Evolutionary conservation across 2,888 invertebrate genomes (phyloP), one percentile per base, ranked within the genome.

Genomic region (Erebia aethiops): DNA sequence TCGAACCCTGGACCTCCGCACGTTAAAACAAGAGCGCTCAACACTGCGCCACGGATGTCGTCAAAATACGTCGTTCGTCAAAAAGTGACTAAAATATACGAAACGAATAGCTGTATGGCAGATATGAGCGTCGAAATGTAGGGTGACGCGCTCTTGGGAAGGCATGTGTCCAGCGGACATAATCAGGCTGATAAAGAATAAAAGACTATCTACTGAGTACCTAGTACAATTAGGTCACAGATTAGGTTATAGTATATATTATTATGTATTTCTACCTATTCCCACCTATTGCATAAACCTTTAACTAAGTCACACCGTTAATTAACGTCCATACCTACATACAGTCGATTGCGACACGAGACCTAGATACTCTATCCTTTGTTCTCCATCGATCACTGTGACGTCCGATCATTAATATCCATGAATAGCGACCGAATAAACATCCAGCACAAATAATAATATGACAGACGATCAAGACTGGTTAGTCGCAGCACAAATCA

Each of bases 351-450:
- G 73, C 67, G 68, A 69, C 69, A 69, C 67, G 67, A 74, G 73
- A 74, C 61, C 73, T 76, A 71, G 75, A 76, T 77, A 73, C 71
- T 73, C 66, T 69, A 69, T 74, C 74, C 73, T 75, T 76, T 76
- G 73, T 75, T 75, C 73, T 74, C 72, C 73, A 77, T 77, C 76
- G 71, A 77, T 77, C 77, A 75, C 66, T 64, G 71, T 72, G 74
- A 76, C 77, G 65, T 60, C 52, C 54, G 69, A 76, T 76, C 75
- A 77, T 77, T 77, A 77, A 77, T 77, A 77, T 76, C 76, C 73
- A 77, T 77, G 71, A 76, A 70, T 74, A 73, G 74, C 73, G 74
- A 77, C 75, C 71, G 75, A 77, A 77, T 74, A 74, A 74, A 69
- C 75, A 75, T 71, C 71, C 56, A 72, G 76, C 74, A 71, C 71